These are phyloP conservation scores for Leptopilina drosophilae DNA, from an alignment of 2,888 invertebrate genomes.

Conservation along the genomic window DNA sequence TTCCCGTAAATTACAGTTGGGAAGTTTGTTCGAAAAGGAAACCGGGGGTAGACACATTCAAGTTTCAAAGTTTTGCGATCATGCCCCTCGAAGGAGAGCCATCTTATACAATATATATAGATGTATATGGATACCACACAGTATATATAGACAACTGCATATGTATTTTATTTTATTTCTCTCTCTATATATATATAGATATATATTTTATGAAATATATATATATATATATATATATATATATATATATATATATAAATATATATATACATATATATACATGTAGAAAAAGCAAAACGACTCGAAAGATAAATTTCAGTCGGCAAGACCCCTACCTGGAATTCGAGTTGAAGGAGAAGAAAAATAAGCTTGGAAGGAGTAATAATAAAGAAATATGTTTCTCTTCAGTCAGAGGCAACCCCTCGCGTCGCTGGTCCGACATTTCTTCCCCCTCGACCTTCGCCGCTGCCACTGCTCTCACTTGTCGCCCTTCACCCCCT, in stretches of 20 bases:
- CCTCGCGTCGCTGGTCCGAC: conserved; percentile 49
- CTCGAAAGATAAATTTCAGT: conserved; percentile 68
- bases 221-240: background rate
- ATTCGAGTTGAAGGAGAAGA: conserved; percentile 73
- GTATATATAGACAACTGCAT: background rate
- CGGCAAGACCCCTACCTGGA: conserved; percentile 71
- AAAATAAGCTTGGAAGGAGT: conserved; percentile 76
- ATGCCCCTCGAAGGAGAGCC: background rate
- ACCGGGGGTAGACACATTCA: conserved; percentile 4
- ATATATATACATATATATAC: too few relatives aligned
- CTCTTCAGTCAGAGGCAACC: conserved; percentile 70
- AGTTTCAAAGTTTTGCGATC: conserved; percentile 33
- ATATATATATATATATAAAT: background rate
- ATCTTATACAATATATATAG: background rate
- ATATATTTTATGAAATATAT: background rate
- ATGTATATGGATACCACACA: background rate
- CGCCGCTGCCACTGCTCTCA: conserved; percentile 41
- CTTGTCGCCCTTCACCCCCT: conserved; percentile 11
- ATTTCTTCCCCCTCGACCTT: conserved; percentile 48
- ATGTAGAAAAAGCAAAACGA: conserved; percentile 72
- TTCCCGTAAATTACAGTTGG: conserved; percentile 37
- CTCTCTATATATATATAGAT: background rate
- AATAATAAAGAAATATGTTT: conserved; percentile 77
- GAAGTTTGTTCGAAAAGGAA: conserved; percentile 17
- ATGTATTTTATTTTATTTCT: background rate